Percentiles rank a stretch among this genome's conserved stretches.
Conservation (phyloP, 2,888 invertebrate species). For the Tipula lateralis region DNA sequence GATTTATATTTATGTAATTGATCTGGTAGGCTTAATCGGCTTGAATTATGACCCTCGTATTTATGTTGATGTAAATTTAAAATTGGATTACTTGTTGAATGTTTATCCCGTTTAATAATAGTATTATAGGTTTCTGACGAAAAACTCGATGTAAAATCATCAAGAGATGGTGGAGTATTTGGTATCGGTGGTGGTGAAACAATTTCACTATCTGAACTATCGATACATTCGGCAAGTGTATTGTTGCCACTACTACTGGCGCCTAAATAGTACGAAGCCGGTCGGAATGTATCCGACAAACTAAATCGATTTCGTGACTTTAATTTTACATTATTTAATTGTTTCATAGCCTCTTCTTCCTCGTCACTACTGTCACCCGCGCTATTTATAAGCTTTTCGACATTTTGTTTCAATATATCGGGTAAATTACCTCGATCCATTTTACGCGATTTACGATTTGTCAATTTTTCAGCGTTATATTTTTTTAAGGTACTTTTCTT, state of each 20-base stretch:
- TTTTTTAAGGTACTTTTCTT: constrained; percentile 41
- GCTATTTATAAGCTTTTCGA: constrained; percentile 39
- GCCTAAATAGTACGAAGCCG: constrained; percentile 80
- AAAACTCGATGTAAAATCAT: constrained; percentile 57
- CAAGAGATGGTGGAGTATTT: constrained; percentile 65
- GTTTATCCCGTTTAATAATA: constrained; percentile 44
- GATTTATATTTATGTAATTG: constrained; percentile 42
- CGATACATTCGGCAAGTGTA: constrained; percentile 61
- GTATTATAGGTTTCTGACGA: constrained; percentile 49
- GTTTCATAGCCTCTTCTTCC: constrained; percentile 77
- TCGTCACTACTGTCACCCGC: constrained; percentile 66
- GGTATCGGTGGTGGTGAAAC: constrained; percentile 76
- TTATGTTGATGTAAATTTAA: constrained; percentile 41
- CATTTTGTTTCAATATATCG: constrained; percentile 56
- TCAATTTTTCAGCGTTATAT: constrained; percentile 30
- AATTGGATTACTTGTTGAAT: constrained; percentile 46
- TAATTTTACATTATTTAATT: constrained; percentile 61
- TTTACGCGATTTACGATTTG: constrained; percentile 34
- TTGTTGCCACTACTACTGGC: constrained; percentile 62
- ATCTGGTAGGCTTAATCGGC: constrained; percentile 47
- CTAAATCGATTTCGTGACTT: constrained; percentile 74
- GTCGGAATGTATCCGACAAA: constrained; percentile 80
- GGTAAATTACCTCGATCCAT: constrained; percentile 52
- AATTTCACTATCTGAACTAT: constrained; percentile 76
- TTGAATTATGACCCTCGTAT: constrained; percentile 42